Percentiles rank a stretch among this genome's conserved stretches.
phyloP scores from a whole-genome alignment of 2,888 invertebrate species.

The Acronicta leporina region DNA sequence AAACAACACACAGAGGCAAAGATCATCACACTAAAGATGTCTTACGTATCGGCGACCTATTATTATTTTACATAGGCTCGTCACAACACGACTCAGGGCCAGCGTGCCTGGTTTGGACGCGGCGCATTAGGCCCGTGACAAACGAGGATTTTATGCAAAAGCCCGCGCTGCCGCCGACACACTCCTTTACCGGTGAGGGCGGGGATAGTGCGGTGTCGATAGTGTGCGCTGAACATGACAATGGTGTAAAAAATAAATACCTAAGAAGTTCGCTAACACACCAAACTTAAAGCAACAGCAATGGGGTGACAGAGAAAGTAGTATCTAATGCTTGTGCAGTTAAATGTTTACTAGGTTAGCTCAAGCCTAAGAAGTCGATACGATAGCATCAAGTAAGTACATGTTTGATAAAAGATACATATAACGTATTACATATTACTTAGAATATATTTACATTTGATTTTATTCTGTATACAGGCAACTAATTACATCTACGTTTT shows the following conservation, averaged over 20 bases:
- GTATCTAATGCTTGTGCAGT: too few relatives aligned
- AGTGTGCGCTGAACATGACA: neutral
- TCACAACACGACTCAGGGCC: conserved; percentile 41
- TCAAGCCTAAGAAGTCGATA: too few relatives aligned
- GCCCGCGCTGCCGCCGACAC: conserved; percentile 74
- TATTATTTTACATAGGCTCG: conserved; percentile 36
- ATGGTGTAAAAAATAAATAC: neutral
- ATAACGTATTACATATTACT: too few relatives aligned
- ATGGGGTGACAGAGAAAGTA: neutral
- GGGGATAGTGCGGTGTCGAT: conserved; percentile 38
- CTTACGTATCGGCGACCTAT: conserved; percentile 17
- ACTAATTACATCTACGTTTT: too few relatives aligned
- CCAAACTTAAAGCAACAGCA: neutral
- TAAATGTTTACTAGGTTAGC: too few relatives aligned
- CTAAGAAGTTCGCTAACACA: neutral
- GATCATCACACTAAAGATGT: conserved; percentile 10
- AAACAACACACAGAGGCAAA: neutral
- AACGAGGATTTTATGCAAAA: conserved; percentile 88
- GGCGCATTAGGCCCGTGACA: conserved; percentile 84
- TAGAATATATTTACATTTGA: too few relatives aligned
- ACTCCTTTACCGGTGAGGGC: conserved; percentile 73
- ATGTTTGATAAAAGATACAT: too few relatives aligned
- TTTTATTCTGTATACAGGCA: too few relatives aligned
- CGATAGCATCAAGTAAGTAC: too few relatives aligned
- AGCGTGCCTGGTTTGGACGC: conserved; percentile 73